These are phyloP conservation scores for Molanna angustata DNA, from an alignment of 2,888 invertebrate species.

Conservation along the genomic window DNA sequence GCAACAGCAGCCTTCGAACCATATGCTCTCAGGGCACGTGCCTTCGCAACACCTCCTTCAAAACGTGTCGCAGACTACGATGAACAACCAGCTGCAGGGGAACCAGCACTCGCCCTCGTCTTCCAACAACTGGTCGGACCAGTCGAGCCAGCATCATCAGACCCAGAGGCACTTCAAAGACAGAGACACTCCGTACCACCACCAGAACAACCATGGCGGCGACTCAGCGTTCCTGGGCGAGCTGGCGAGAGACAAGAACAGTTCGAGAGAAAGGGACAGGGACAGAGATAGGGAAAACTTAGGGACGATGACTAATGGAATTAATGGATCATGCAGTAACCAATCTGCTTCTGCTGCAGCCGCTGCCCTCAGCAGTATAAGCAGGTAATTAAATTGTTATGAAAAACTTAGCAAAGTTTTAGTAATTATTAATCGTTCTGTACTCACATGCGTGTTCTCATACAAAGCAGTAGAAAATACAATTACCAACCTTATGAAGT, in stretches of 20 bases:
- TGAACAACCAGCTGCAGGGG: constrained; percentile 29
- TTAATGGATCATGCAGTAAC: constrained; percentile 36
- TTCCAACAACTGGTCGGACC: constrained; percentile 52
- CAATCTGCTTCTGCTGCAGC: constrained; percentile 53
- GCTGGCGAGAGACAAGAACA: constrained; percentile 39
- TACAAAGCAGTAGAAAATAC: no score
- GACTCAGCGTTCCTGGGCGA: constrained; percentile 37
- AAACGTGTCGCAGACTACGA: constrained; percentile 42
- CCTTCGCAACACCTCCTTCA: constrained; percentile 50
- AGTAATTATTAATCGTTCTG: no score
- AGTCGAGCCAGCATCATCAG: constrained; percentile 40
- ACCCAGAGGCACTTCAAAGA: constrained; percentile 53
- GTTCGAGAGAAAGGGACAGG: constrained; percentile 47
- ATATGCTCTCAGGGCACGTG: constrained; percentile 33
- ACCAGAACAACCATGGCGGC: constrained; percentile 40
- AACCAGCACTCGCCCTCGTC: constrained; percentile 43
- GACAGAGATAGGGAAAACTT: constrained; percentile 49
- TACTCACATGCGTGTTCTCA: no score
- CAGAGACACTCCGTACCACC: constrained; percentile 41
- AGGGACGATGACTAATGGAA: constrained; percentile 37
- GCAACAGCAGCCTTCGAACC: constrained; percentile 55
- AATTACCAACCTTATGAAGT: no score
- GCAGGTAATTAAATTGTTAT: constrained; percentile 49
- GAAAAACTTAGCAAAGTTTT: no score
- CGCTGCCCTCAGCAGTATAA: constrained; percentile 64